Conservation (phyloP, 2,797 vertebrate genomes). For the Notamacropus eugenii region DNA sequence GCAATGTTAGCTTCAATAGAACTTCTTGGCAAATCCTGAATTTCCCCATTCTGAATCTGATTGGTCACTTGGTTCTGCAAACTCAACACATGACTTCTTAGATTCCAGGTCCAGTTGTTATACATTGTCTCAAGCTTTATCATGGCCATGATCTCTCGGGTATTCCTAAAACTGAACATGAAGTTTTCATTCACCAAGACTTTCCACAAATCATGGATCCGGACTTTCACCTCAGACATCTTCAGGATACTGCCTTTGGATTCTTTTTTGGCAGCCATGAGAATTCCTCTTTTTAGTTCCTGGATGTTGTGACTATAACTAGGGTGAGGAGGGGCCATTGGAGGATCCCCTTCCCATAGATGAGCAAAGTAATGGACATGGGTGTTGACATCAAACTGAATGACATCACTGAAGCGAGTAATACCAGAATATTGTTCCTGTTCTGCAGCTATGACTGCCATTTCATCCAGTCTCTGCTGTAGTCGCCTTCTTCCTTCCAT, state of each 20-base stretch:
- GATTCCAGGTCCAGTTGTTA: constrained; percentile 82
- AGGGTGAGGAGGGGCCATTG: constrained; percentile 88
- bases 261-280: constrained; percentile 72
- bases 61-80: constrained; percentile 77
- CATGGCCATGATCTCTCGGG: constrained; percentile 80
- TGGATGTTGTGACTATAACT: constrained; percentile 83
- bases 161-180: constrained; percentile 87
- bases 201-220: constrained; percentile 84
- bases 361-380: constrained; percentile 87
- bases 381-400: constrained; percentile 82
- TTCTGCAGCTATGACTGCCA: constrained; percentile 81
- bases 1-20: constrained; percentile 27
- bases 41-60: constrained; percentile 76
- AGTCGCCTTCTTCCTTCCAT: constrained; percentile 83
- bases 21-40: background rate
- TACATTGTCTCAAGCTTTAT: constrained; percentile 82
- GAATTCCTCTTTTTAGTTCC: constrained; percentile 81
- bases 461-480: constrained; percentile 86
- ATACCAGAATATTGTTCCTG: constrained; percentile 80
- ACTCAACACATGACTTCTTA: constrained; percentile 78
- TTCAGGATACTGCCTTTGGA: constrained; percentile 56
- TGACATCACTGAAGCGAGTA: constrained; percentile 83
- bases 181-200: constrained; percentile 85
- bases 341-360: no score
- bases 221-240: constrained; percentile 80